Conservation (phyloP, 2,113 vertebrate genomes). For the Poeciliopsis turrubarensis region DNA sequence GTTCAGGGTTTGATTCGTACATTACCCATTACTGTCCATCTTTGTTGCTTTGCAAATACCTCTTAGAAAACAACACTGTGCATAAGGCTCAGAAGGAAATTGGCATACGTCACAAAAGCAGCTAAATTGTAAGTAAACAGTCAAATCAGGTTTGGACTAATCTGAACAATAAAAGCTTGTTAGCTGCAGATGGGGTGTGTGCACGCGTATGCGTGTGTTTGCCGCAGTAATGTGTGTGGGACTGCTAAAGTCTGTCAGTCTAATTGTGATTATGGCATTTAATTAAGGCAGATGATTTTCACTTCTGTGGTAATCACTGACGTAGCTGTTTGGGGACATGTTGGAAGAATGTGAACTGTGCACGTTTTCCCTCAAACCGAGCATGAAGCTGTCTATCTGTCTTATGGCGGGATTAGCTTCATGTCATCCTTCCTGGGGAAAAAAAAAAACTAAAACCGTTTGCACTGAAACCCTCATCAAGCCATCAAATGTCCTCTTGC, state of each 20-base stretch:
- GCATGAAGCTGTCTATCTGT: conserved; percentile 27
- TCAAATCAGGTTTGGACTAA: conserved; percentile 2
- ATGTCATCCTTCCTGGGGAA: conserved; percentile 33
- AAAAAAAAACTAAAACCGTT: conserved; percentile 17
- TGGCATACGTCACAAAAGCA: conserved; percentile 15
- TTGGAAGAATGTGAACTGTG: conserved; percentile 6
- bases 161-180: conserved; percentile 5
- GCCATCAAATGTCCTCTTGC: conserved; percentile 33
- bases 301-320: conserved; percentile 31
- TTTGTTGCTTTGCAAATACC: neutral
- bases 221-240: neutral
- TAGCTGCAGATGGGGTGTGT: conserved; percentile 19
- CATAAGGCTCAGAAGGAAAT: neutral
- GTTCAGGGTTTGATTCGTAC: too few species aligned
- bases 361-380: conserved; percentile 6
- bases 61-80: neutral
- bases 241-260: conserved; percentile 24
- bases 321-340: conserved; percentile 10
- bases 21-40: too few species aligned
- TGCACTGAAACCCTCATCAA: conserved; percentile 49
- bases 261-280: conserved; percentile 54
- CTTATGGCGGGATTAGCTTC: conserved; percentile 37
- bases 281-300: conserved; percentile 43
- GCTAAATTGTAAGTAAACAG: conserved; percentile 1
- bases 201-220: neutral